Evolutionary conservation across 1,140 invertebrate genomes (phyloP).

Genomic region (Eriosoma lanigerum): DNA sequence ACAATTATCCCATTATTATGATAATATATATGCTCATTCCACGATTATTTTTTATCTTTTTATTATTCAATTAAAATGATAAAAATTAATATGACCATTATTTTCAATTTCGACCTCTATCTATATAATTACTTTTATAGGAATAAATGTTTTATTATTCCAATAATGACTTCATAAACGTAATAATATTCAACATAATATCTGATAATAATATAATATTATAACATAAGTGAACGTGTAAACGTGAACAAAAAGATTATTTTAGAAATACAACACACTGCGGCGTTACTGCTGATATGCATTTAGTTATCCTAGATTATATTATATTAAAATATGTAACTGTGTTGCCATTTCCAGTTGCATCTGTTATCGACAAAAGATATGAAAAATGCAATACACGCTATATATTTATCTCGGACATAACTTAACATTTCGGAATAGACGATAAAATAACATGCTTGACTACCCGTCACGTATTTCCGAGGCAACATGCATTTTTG

Average conservation of each 20-base stretch:
- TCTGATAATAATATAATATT: too few relatives aligned
- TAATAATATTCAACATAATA: too few relatives aligned
- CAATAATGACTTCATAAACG: too few relatives aligned
- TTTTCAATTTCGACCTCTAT: too few relatives aligned
- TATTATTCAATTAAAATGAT: not conserved
- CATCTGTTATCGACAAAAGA: not conserved
- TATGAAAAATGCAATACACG: slow-evolving; percentile 1
- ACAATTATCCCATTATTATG: not conserved
- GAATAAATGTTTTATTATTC: too few relatives aligned
- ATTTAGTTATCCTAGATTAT: too few relatives aligned
- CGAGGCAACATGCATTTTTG: not conserved
- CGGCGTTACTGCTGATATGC: too few relatives aligned
- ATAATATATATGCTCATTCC: not conserved
- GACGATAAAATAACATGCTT: not conserved
- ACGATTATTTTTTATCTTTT: not conserved
- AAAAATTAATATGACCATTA: not conserved
- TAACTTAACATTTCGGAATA: not conserved
- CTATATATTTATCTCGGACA: not conserved
- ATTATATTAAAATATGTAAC: too few relatives aligned
- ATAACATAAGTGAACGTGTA: too few relatives aligned
- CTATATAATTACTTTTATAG: too few relatives aligned
- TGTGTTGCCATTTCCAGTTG: not conserved
- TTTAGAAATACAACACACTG: too few relatives aligned
- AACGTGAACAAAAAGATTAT: too few relatives aligned
- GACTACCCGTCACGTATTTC: not conserved